Evolutionary conservation across 2,113 vertebrate genomes (phyloP), one percentile per base, ranked within the genome.

Genomic region (Atractosteus spatula): DNA sequence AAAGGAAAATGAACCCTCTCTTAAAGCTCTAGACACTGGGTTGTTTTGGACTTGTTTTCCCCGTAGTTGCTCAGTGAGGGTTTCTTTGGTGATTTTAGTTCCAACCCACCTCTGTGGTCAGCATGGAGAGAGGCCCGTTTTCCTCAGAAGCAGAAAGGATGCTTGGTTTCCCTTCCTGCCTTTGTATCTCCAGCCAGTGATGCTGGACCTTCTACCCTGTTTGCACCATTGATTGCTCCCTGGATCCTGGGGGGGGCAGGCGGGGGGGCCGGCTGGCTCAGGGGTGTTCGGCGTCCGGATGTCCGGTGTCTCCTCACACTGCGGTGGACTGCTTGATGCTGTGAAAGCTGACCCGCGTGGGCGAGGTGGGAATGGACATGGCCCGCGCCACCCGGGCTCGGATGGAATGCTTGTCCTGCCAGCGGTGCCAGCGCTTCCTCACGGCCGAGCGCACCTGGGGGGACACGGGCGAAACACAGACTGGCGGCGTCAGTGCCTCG

Each of bases 311-410:
- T 43, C 14, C 55, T 91, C 86, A 92, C 69, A 90, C 71, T 0
- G 87, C 88, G 0, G 90, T 82, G 64, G 95, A 97, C 81, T 97
- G 96, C 85, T 98, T 98, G 93, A 98, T 97, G 90, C 97, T 97
- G 89, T 99, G 97, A 73, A 99, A 98, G 87, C 97, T 99, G 89
- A 99, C 91, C 0, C 95, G 92, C 3, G 97, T 97, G 0, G 97
- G 96, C 1, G 97, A 99, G 0, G 96, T 99, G 76, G 96, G 97
- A 79, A 99, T 97, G 85, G 97, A 99, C 96, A 99, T 97, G 78
- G 97, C 96, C 3, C 95, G 90, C 16, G 94, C 95, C 82, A 97
- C 92, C 0, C 95, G 82, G 69, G 92, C 92, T 0, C 95, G 92
- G 85, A 98, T 93, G 0, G 95, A 96, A 75, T 97, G 96, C 67